phyloP scores from a whole-genome alignment of 2,113 vertebrate genomes.

The Triplophysa rosa region DNA sequence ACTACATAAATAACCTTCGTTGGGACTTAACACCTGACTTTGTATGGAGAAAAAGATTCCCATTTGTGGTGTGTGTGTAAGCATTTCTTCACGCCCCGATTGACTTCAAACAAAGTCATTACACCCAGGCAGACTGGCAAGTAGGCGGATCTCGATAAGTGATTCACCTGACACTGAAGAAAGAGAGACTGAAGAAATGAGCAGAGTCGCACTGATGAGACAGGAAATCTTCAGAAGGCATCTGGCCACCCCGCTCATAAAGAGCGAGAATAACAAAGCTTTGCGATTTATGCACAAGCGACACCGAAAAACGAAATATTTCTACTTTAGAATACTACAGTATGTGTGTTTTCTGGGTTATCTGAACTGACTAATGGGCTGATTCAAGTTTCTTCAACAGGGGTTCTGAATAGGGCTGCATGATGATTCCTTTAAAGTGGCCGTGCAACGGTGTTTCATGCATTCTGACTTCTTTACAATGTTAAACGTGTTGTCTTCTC shows the following conservation, averaged over 20 bases:
- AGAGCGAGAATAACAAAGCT: not conserved
- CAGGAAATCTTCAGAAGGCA: slow-evolving; percentile 55
- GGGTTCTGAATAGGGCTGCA: no score
- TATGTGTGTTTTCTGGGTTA: no score
- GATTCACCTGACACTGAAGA: slow-evolving; percentile 62
- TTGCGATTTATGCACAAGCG: no score
- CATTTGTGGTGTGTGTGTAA: slow-evolving; percentile 55
- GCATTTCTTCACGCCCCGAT: slow-evolving; percentile 67
- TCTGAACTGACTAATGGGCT: no score
- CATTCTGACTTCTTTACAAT: no score
- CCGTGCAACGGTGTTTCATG: no score
- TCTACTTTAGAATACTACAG: no score
- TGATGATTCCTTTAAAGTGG: no score
- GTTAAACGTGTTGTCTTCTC: no score
- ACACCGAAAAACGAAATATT: no score
- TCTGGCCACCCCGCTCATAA: not conserved
- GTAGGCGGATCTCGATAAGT: slow-evolving; percentile 64
- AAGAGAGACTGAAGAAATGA: slow-evolving; percentile 50
- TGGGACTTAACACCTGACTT: slow-evolving; percentile 66
- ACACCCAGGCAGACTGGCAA: slow-evolving; percentile 67
- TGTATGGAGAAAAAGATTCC: slow-evolving; percentile 59
- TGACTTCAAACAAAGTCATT: slow-evolving; percentile 69
- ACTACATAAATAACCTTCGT: slow-evolving; percentile 62
- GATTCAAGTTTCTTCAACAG: no score
- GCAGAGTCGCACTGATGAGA: slow-evolving; percentile 66